Evolutionary conservation across 2,797 vertebrate genomes (phyloP).

Genomic region (Platalea minor): DNA sequence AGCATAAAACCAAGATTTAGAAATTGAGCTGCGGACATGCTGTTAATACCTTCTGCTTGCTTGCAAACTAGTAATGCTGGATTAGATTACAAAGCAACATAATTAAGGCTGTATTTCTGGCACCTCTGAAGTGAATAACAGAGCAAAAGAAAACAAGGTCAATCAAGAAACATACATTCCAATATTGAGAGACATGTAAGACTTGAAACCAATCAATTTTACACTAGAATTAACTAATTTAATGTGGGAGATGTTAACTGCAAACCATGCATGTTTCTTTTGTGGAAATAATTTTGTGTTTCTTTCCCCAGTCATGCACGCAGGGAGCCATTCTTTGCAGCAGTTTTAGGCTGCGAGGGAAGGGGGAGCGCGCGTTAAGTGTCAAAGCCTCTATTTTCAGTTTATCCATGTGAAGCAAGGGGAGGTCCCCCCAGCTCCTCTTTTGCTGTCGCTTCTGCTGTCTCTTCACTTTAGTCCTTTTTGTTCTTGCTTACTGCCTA

Average conservation of each 20-base stretch:
- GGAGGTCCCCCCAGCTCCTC: neutral
- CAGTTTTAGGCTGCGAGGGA: neutral
- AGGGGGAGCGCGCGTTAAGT: neutral
- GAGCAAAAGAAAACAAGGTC: neutral
- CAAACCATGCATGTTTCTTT: neutral
- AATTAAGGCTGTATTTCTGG: neutral
- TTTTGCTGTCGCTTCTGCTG: neutral
- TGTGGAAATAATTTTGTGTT: neutral
- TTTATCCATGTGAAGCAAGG: neutral
- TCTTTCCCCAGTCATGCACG: neutral
- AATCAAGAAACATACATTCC: neutral
- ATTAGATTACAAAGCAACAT: neutral
- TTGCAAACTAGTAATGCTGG: neutral
- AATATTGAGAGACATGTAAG: neutral
- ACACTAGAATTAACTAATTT: neutral
- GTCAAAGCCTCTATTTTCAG: neutral
- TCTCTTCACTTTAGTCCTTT: neutral
- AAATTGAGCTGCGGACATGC: neutral
- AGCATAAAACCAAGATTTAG: slow-evolving; percentile 21
- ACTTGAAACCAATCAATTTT: neutral
- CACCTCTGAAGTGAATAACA: neutral
- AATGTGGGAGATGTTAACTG: neutral
- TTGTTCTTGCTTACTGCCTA: neutral
- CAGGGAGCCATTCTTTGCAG: neutral
- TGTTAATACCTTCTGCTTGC: neutral